Evolutionary conservation across 2,113 vertebrate species (phyloP), one percentile per base, ranked within the genome.

Genomic region (Onychostoma macrolepis): DNA sequence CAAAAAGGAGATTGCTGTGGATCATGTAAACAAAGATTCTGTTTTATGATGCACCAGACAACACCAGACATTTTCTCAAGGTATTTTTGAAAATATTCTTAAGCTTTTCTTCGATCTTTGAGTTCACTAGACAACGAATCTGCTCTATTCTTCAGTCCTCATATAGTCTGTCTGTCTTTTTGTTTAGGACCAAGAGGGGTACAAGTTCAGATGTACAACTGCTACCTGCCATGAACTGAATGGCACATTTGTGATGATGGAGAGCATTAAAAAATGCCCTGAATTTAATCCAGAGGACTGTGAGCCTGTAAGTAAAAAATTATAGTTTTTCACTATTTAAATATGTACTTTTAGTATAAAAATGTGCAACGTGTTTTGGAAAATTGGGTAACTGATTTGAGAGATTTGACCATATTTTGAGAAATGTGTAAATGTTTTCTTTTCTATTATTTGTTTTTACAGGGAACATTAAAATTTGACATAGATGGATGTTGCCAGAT

Each of bases 1-100:
- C 15, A 75, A 36, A 86, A 93, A 0, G 95, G 92, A 26, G 0
- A 94, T 50, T 98, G 97, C 92, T 98, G 97, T 13, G 96, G 96
- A 90, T 26, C 69, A 2, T 99, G 97, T 80, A 28, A 9, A 81
- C 88, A 67, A 36, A 4, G 2, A 63, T 1, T 71, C 0, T 87
- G 85, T 83, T 69, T 76, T 50, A 83, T 83, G 11, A 89, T 87
- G 86, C 92, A 53, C 71, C 87, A 65, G 92, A 92, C 15, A 3
- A 43, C 53, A 90, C 85, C 0, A 2, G 90, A 61, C 45, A 88
- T 0, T 1, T 92, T 28, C 89, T 96, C 53, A 0, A 87, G 30
- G 96, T 97, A 90, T 1, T 58, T 85, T 9, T 24, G 69, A 78
- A 77, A 8, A 12, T 6, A 53, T 38, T 58, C 21, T 24, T 21